Conservation (phyloP, 2,113 vertebrate genomes). For the Hypocryptadius cinnamomeus region DNA sequence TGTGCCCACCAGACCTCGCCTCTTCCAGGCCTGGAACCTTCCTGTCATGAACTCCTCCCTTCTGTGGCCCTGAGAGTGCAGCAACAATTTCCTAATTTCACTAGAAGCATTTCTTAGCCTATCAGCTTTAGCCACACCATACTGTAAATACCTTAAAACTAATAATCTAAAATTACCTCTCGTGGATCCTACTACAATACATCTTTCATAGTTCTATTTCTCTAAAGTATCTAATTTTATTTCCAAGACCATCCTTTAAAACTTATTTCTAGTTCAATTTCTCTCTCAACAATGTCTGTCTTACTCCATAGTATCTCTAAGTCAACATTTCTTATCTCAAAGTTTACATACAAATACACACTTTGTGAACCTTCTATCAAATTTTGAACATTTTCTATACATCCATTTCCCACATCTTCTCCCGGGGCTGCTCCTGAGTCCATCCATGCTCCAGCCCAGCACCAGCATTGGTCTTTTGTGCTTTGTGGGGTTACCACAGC, state of each 20-base stretch:
- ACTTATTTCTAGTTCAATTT: not conserved
- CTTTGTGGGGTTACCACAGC: accelerated
- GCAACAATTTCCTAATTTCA: not conserved
- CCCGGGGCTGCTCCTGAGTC: not conserved
- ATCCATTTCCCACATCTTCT: not conserved
- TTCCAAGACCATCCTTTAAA: not conserved
- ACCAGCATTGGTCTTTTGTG: not conserved
- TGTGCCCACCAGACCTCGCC: no score
- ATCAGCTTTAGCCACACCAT: not conserved
- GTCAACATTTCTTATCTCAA: not conserved
- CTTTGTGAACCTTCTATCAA: not conserved
- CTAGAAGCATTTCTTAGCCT: not conserved
- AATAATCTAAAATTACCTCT: not conserved
- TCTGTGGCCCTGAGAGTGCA: accelerated
- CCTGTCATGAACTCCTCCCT: not conserved
- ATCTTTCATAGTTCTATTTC: not conserved
- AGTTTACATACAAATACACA: no score
- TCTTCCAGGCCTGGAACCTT: not conserved
- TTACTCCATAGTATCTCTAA: not conserved
- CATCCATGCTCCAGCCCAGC: not conserved
- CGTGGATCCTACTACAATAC: not conserved
- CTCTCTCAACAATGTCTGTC: not conserved
- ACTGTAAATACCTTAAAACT: not conserved
- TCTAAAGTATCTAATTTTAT: not conserved
- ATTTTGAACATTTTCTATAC: not conserved